These are phyloP conservation scores for Peromyscus polionotus DNA, from an alignment of 2,113 vertebrate species.

Conservation along the genomic window DNA sequence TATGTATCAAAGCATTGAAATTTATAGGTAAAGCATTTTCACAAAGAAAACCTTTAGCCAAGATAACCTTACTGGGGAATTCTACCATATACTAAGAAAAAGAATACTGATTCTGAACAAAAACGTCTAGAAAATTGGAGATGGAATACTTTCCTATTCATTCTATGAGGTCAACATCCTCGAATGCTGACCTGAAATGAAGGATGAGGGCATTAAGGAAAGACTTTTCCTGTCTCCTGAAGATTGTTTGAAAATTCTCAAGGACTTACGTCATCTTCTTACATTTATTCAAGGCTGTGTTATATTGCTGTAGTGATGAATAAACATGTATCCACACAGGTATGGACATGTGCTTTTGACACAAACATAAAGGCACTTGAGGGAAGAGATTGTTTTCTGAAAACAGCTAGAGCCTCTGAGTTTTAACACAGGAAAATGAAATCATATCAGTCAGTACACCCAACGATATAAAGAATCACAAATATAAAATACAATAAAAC, in stretches of 20 bases:
- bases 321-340: background rate
- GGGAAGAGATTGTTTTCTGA: background rate
- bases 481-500: conserved; percentile 7
- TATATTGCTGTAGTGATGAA: background rate
- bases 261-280: background rate
- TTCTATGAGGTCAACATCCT: background rate
- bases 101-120: background rate
- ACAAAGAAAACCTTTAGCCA: conserved; percentile 23
- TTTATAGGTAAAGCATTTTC: background rate
- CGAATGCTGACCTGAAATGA: background rate
- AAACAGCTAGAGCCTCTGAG: background rate
- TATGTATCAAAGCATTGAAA: background rate
- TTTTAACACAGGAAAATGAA: background rate
- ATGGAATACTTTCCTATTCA: background rate
- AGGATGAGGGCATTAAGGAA: background rate
- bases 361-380: background rate
- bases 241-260: background rate
- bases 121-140: conserved; percentile 37
- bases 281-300: background rate
- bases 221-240: background rate
- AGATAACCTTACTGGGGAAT: background rate
- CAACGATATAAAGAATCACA: conserved; percentile 4
- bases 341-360: background rate
- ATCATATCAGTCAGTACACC: background rate
- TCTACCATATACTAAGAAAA: background rate